These are phyloP conservation scores for Taphrorychus bicolor DNA, from an alignment of 2,888 invertebrate species.

Conservation along the genomic window DNA sequence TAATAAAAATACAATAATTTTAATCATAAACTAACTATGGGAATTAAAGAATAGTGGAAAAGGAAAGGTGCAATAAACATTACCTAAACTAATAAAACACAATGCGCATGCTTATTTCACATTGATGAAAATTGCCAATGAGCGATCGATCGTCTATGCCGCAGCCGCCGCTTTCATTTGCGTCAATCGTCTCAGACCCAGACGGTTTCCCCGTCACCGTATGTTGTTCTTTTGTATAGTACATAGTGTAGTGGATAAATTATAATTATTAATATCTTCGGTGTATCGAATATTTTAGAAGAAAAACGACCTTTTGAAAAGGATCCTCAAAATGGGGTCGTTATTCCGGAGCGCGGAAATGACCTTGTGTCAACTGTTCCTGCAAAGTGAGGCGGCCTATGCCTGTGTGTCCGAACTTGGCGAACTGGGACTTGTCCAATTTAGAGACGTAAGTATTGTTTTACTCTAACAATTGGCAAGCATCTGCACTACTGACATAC, in stretches of 20 bases:
- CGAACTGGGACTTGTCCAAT: constrained; percentile 96
- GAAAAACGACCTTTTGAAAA: constrained; percentile 17
- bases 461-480: no score
- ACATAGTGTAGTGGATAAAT: not conserved
- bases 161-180: constrained; percentile 35
- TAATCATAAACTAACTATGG: not conserved
- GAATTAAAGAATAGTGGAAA: not conserved
- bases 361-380: constrained; percentile 97
- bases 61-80: not conserved
- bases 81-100: not conserved
- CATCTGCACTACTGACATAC: no score
- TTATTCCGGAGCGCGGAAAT: constrained; percentile 98
- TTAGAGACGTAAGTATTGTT: constrained; percentile 81
- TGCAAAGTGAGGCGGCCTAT: constrained; percentile 98
- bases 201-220: constrained; percentile 20
- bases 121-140: constrained; percentile 2
- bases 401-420: constrained; percentile 97
- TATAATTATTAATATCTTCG: not conserved
- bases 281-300: not conserved
- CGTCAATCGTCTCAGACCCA: constrained; percentile 17
- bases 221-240: not conserved
- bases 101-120: not conserved
- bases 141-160: constrained; percentile 32
- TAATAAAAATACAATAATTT: no score
- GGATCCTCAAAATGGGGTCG: constrained; percentile 73